Conservation (phyloP, 2,888 invertebrate species). For the Epinotia nisella region DNA sequence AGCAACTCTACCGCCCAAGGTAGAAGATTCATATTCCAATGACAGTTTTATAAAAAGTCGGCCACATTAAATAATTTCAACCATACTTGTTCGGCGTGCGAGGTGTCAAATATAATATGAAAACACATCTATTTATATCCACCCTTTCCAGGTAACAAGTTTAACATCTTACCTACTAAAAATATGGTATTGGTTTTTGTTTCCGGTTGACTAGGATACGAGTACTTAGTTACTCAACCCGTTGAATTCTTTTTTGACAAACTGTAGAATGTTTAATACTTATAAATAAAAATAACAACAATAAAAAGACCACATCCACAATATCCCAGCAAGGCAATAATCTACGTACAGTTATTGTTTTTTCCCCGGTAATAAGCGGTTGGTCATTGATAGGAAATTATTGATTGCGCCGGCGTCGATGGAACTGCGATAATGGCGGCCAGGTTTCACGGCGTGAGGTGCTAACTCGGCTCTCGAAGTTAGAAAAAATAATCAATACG, state of each 20-base stretch:
- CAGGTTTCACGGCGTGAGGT: constrained; percentile 20
- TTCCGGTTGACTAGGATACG: no score
- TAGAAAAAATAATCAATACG: constrained; percentile 7
- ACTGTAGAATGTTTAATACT: background rate
- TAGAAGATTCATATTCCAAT: no score
- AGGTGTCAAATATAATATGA: no score
- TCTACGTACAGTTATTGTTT: constrained; percentile 33
- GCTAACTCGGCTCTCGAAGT: constrained; percentile 5
- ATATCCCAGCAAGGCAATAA: constrained; percentile 15
- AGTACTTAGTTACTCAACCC: no score
- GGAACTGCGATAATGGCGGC: constrained; percentile 36
- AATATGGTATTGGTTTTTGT: no score
- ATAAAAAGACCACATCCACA: constrained; percentile 17
- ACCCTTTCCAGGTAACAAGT: no score
- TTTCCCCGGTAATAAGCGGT: constrained; percentile 32
- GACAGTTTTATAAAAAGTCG: no score
- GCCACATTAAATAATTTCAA: no score
- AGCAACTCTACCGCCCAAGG: no score
- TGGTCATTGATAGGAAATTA: constrained; percentile 37
- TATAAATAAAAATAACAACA: background rate
- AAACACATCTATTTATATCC: no score
- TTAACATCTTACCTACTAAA: no score
- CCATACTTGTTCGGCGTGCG: no score
- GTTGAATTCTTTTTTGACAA: background rate
- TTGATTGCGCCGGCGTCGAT: constrained; percentile 31